Evolutionary conservation across 2,797 vertebrate genomes (phyloP).

Genomic region (Peromyscus nudipes): DNA sequence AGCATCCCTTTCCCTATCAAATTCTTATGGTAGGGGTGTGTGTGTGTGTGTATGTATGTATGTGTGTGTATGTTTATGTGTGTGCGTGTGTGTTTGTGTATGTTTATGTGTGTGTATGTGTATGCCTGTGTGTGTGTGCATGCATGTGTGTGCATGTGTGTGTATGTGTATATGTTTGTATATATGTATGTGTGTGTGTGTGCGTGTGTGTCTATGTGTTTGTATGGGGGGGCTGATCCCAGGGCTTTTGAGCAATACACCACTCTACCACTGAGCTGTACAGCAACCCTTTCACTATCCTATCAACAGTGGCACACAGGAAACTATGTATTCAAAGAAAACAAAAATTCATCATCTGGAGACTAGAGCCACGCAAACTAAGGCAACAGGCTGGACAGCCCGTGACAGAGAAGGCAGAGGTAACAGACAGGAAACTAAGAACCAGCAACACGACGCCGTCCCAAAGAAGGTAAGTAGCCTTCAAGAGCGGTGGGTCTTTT

Average conservation of each 20-base stretch:
- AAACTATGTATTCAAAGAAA: neutral
- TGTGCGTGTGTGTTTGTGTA: no score
- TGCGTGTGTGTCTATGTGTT: no score
- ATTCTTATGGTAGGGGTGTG: neutral
- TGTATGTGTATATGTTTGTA: no score
- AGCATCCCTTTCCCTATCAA: neutral
- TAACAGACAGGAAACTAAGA: neutral
- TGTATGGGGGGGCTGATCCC: neutral
- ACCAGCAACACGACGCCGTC: neutral
- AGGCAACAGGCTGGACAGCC: neutral
- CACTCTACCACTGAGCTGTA: neutral
- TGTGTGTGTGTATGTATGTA: accelerated
- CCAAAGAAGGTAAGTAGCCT: neutral
- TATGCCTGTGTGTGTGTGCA: no score
- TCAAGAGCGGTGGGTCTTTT: neutral
- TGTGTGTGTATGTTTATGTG: no score
- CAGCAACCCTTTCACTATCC: neutral
- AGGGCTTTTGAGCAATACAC: neutral
- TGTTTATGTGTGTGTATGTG: no score
- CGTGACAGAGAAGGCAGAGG: neutral
- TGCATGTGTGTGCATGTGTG: no score
- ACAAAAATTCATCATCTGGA: neutral
- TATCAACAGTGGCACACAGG: neutral
- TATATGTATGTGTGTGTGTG: no score
- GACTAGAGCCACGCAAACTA: neutral